A percentile compares a stretch with the other conserved stretches of the same genome.
Evolutionary conservation across 2,888 invertebrate genomes (phyloP).

Genomic region (Fragum whitleyi): DNA sequence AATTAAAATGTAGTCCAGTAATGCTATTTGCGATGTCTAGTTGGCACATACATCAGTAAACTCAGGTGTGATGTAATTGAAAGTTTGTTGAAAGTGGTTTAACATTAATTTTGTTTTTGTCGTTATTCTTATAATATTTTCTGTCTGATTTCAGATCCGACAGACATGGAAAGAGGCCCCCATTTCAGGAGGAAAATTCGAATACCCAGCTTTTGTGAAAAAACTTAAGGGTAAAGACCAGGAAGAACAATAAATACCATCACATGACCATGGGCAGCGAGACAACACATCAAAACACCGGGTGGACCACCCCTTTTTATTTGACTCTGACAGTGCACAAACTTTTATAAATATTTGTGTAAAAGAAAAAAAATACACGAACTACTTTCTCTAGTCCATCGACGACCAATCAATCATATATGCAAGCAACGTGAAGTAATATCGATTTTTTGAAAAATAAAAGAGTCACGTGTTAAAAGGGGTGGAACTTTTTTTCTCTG

Average conservation of each 20-base stretch:
- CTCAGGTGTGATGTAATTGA: too few relatives aligned
- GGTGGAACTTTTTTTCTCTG: conserved; percentile 63
- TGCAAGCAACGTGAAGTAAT: conserved; percentile 48
- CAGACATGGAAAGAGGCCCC: conserved; percentile 86
- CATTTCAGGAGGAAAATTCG: conserved; percentile 86
- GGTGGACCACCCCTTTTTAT: conserved; percentile 57
- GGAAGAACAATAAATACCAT: conserved; percentile 69
- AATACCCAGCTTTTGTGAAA: conserved; percentile 86
- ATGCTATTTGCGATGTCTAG: too few relatives aligned
- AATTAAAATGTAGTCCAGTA: too few relatives aligned
- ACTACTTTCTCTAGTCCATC: conserved; percentile 48
- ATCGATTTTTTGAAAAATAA: conserved; percentile 17
- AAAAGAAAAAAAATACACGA: conserved; percentile 1
- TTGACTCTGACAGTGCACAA: conserved; percentile 65
- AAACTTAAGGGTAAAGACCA: conserved; percentile 87
- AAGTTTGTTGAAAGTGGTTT: too few relatives aligned
- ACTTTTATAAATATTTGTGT: conserved; percentile 41
- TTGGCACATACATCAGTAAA: too few relatives aligned
- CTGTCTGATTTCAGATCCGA: conserved; percentile 80
- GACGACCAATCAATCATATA: conserved; percentile 20
- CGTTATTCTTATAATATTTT: not conserved
- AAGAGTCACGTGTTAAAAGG: conserved; percentile 61
- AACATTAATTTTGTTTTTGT: too few relatives aligned
- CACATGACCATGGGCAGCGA: conserved; percentile 66
- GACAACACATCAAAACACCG: conserved; percentile 64